Evolutionary conservation across 1,140 invertebrate species (phyloP).

Genomic region (Tribolium madens): DNA sequence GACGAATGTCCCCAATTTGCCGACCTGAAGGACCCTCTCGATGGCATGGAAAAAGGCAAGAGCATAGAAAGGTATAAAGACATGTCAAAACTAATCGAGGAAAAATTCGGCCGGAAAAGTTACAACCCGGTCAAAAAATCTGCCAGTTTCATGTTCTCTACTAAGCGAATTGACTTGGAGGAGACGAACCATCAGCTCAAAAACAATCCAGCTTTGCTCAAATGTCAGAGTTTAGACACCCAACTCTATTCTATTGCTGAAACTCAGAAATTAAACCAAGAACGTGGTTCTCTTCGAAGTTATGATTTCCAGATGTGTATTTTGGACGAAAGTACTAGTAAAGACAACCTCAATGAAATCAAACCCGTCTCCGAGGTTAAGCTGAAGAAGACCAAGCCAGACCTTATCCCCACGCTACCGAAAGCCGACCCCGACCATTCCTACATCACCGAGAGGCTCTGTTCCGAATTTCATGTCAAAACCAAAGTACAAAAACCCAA

Average conservation of each 20-base stretch:
- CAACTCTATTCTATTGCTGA: conserved; percentile 54
- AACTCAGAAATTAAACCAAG: neutral
- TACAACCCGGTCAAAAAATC: conserved; percentile 63
- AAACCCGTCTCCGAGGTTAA: conserved; percentile 46
- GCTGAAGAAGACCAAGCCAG: conserved; percentile 58
- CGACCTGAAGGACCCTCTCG: conserved; percentile 50
- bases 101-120: conserved; percentile 58
- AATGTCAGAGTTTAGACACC: conserved; percentile 62
- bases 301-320: conserved; percentile 61
- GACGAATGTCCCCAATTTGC: conserved; percentile 42
- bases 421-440: conserved; percentile 52
- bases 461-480: conserved; percentile 61
- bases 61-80: conserved; percentile 62
- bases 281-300: conserved; percentile 5
- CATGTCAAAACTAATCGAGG: conserved; percentile 62
- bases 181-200: conserved; percentile 43
- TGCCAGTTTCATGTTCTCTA: conserved; percentile 62
- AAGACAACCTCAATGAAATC: conserved; percentile 37
- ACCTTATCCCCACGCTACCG: conserved; percentile 60
- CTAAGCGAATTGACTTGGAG: conserved; percentile 56
- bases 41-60: conserved; percentile 57
- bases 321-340: conserved; percentile 52
- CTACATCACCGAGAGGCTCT: conserved; percentile 59
- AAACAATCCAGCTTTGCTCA: conserved; percentile 56
- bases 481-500: conserved; percentile 59